Percentiles rank a stretch among this genome's conserved stretches.
These are phyloP conservation scores for Stratiomys singularior DNA, from an alignment of 2,888 invertebrate species.

Conservation along the genomic window DNA sequence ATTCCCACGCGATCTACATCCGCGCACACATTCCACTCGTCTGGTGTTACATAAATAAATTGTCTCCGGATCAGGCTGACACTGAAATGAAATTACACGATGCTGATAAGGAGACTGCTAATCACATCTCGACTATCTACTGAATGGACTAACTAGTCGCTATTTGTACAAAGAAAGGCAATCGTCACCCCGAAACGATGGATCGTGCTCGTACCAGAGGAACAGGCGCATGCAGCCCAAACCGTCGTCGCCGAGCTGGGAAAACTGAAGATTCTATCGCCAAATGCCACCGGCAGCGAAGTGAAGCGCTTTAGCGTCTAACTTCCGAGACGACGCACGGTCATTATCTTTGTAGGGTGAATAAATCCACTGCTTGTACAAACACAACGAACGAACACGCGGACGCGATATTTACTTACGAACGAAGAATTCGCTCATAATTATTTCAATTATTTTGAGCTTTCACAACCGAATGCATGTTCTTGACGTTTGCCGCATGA, in stretches of 20 bases:
- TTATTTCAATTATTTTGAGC: too few species aligned
- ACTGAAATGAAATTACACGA: slow-evolving; percentile 19
- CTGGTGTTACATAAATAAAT: slow-evolving; percentile 33
- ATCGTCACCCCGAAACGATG: too few species aligned
- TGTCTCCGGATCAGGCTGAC: background rate
- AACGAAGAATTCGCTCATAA: too few species aligned
- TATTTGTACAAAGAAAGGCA: too few species aligned
- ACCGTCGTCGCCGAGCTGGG: background rate
- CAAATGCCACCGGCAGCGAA: background rate
- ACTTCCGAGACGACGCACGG: background rate
- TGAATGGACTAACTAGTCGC: too few species aligned
- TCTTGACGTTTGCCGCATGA: too few species aligned
- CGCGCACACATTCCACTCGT: background rate
- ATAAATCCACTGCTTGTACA: too few species aligned
- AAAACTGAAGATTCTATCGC: background rate
- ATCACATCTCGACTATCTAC: background rate
- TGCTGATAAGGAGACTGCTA: slow-evolving; percentile 17
- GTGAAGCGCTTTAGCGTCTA: background rate
- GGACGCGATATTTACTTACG: too few species aligned
- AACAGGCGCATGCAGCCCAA: background rate
- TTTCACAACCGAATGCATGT: too few species aligned
- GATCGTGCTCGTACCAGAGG: background rate
- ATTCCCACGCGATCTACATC: background rate
- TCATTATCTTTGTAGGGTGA: background rate
- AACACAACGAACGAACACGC: too few species aligned